A percentile compares a stretch with the other conserved stretches of the same genome.
Evolutionary conservation across 2,113 vertebrate genomes (phyloP).

Genomic region (Macrotus californicus): DNA sequence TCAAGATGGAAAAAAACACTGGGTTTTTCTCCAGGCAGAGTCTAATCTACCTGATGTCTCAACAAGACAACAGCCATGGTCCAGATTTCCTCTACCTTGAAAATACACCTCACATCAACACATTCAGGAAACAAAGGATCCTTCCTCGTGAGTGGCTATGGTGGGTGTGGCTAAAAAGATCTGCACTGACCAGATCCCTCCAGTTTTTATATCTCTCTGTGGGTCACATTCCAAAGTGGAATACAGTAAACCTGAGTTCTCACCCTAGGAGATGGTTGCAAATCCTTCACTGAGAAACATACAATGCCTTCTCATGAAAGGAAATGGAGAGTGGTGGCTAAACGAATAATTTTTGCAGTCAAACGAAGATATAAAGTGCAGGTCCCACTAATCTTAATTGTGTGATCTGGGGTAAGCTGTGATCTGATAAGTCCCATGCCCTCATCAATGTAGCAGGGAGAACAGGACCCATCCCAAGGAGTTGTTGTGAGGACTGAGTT

Average conservation of each 20-base stretch:
- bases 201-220: background rate
- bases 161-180: background rate
- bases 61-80: background rate
- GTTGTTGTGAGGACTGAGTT: background rate
- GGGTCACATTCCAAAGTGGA: background rate
- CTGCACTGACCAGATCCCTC: background rate
- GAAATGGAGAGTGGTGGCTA: background rate
- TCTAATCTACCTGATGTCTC: background rate
- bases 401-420: background rate
- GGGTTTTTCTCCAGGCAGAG: background rate
- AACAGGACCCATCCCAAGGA: background rate
- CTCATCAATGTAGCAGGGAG: background rate
- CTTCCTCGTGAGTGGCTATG: background rate
- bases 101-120: background rate
- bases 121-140: background rate
- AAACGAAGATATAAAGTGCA: background rate
- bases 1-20: background rate
- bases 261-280: background rate
- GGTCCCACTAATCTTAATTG: background rate
- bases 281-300: background rate
- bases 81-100: background rate
- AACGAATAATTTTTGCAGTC: background rate
- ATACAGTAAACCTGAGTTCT: background rate
- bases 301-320: background rate
- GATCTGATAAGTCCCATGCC: accelerated